A percentile compares a stretch with the other conserved stretches of the same genome.
phyloP scores from a whole-genome alignment of 2,888 invertebrate genomes.

The Pherbina coryleti region DNA sequence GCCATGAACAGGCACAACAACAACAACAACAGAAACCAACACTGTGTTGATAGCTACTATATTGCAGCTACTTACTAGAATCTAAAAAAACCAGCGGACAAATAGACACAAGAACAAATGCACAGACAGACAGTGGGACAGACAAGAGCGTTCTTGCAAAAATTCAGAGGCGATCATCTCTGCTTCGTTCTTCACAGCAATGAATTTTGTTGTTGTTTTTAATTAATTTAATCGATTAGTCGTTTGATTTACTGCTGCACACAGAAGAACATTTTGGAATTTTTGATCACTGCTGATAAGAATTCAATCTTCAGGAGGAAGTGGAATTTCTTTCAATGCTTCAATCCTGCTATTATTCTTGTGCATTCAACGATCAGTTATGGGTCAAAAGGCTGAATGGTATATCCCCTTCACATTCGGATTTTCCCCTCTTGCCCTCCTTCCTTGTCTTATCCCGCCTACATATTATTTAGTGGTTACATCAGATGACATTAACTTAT shows the following conservation, averaged over 20 bases:
- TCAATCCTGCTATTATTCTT: too few relatives aligned
- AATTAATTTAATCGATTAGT: conserved; percentile 66
- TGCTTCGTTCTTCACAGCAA: conserved; percentile 25
- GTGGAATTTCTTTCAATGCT: too few relatives aligned
- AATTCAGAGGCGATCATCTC: conserved; percentile 55
- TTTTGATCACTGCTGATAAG: background rate
- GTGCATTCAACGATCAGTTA: too few relatives aligned
- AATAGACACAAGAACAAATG: background rate
- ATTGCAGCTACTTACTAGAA: conserved; percentile 50
- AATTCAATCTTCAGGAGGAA: background rate
- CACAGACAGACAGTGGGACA: conserved; percentile 36
- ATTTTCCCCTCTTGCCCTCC: too few relatives aligned
- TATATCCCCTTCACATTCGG: too few relatives aligned
- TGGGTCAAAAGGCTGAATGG: too few relatives aligned
- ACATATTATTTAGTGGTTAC: too few relatives aligned
- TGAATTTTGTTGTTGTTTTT: conserved; percentile 54
- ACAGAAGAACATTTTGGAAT: conserved; percentile 43
- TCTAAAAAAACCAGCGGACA: background rate
- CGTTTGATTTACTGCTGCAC: conserved; percentile 62
- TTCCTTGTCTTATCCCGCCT: too few relatives aligned
- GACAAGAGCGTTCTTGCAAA: conserved; percentile 48
- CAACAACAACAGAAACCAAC: conserved; percentile 48
- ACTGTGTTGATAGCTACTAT: conserved; percentile 56
- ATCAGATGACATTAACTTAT: too few relatives aligned
- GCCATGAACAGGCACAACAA: conserved; percentile 9